Evolutionary conservation across 1,140 invertebrate genomes (phyloP), one percentile per base, ranked within the genome.

Genomic region (Cydia fagiglandana): DNA sequence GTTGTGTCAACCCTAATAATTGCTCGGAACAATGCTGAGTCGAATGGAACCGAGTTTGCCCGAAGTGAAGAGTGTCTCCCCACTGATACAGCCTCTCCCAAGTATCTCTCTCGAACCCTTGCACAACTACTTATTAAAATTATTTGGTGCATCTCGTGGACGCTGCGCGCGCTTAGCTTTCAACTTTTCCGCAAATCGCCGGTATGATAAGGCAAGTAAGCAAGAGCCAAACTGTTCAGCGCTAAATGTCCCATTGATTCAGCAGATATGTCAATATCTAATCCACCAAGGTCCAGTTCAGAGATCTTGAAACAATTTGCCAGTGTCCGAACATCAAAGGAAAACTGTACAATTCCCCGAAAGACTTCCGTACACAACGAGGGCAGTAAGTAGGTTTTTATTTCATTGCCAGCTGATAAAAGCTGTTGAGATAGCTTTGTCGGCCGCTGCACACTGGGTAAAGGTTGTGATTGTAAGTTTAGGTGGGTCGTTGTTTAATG

Each of bases 371-470:
- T 56, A 56, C 6, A 56, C 15, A 50, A 56, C 6, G 53, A n/a
- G 53, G 53, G n/a, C 53, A 56, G 53, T 56, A 56, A 56, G n/a
- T 17, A 56, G 30, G 64, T 34, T 68, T 68, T 64, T 64, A 64
- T 30, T 68, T 68, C 12, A 68, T 24, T 68, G 24, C 9, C 9
- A 64, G 13, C 20, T 30, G 64, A 68, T 68, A 68, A 68, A 15
- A 17, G 30, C 5, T 15, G 15, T 38, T 9, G 13, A 68, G 64
- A 68, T 68, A 68, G 64, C 64, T 68, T 68, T 68, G 64, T 17
- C 64, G 64, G 64, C 4, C 13, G 53, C 53, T 24, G 24, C n/a
- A n/a, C n/a, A n/a, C 24, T n/a, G 15, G n/a, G n/a, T 56, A 7
- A 50, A 50, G 24, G 56, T 64, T 64, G 28, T 64, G 64, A 34